phyloP scores from a whole-genome alignment of 2,113 vertebrate species.

The Phaethornis superciliosus region DNA sequence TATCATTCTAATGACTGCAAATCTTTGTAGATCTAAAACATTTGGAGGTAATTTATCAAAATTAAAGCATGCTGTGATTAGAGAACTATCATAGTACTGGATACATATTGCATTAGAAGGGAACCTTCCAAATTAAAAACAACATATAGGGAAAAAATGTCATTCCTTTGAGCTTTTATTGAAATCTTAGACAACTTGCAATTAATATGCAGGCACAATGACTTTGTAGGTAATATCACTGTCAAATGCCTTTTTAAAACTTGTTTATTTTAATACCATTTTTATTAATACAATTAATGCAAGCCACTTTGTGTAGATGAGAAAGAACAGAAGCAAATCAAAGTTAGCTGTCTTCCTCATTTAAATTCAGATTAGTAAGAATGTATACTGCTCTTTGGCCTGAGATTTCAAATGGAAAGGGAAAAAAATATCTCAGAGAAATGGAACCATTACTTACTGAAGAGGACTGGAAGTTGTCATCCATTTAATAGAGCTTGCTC shows the following conservation, averaged over 20 bases:
- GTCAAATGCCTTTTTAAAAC: conserved; percentile 40
- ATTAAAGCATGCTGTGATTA: conserved; percentile 56
- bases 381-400: not conserved
- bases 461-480: conserved; percentile 7
- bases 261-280: conserved; percentile 65
- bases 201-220: conserved; percentile 63
- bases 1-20: conserved; percentile 36
- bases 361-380: conserved; percentile 53
- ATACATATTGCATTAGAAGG: conserved; percentile 13
- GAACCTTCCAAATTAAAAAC: conserved; percentile 56
- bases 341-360: conserved; percentile 36
- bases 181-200: conserved; percentile 30
- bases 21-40: conserved; percentile 41
- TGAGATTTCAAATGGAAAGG: conserved; percentile 16
- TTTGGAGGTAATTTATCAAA: conserved; percentile 60
- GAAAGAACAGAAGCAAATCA: conserved; percentile 59
- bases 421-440: not conserved
- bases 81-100: not conserved
- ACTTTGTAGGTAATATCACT: conserved; percentile 41
- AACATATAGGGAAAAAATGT: not conserved
- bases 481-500: not conserved
- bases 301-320: conserved; percentile 18
- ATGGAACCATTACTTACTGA: conserved; percentile 19
- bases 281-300: conserved; percentile 73
- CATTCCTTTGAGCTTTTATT: conserved; percentile 43